Evolutionary conservation across 1,140 invertebrate genomes (phyloP).

Genomic region (Eumeta japonica): DNA sequence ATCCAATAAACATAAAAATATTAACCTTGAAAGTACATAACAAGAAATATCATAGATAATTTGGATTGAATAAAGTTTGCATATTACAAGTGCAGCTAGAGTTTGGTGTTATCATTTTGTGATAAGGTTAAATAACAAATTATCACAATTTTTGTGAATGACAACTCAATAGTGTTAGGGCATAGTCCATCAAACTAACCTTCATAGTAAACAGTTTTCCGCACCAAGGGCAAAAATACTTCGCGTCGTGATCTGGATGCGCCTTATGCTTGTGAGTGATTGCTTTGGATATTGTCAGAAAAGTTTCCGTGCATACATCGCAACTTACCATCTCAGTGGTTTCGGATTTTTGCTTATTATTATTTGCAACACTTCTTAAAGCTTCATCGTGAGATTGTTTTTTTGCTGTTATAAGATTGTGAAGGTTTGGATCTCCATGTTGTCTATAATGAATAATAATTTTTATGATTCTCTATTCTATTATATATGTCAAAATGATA

Average conservation of each 20-base stretch:
- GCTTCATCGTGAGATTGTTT: constrained; percentile 17
- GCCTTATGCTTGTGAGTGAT: constrained; percentile 69
- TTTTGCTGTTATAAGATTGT: constrained; percentile 17
- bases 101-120: too few species aligned
- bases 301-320: constrained; percentile 62
- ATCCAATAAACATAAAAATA: constrained; percentile 9
- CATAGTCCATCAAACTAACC: too few species aligned
- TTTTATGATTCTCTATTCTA: constrained; percentile 5
- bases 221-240: constrained; percentile 67
- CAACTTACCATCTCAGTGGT: constrained; percentile 46
- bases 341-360: constrained; percentile 24
- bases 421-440: constrained; percentile 35
- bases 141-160: too few species aligned
- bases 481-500: too few species aligned
- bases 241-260: constrained; percentile 62
- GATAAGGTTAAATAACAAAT: too few species aligned
- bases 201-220: constrained; percentile 70
- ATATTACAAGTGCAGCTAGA: too few species aligned
- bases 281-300: constrained; percentile 62
- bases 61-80: too few species aligned
- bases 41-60: too few species aligned
- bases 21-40: constrained; percentile 2
- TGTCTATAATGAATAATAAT: constrained; percentile 25
- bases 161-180: too few species aligned
- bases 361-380: constrained; percentile 10